A percentile compares a stretch with the other conserved stretches of the same genome.
phyloP scores from a whole-genome alignment of 1,140 invertebrate species.

The Cydia splendana region DNA sequence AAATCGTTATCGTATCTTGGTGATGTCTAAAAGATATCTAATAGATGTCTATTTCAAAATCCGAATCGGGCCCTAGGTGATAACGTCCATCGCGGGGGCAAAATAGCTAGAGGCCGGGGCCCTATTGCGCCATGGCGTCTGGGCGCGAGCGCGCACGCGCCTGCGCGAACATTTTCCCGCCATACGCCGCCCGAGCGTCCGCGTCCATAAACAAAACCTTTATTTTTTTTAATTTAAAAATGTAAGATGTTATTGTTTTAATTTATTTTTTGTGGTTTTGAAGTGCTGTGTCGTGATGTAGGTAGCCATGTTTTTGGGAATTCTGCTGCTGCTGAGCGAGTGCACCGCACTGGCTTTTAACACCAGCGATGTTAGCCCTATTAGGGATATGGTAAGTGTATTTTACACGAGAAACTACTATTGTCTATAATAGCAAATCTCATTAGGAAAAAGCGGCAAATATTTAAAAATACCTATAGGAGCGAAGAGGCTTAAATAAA shows the following conservation, averaged over 20 bases:
- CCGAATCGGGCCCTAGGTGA: too few relatives aligned
- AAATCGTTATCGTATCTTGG: too few relatives aligned
- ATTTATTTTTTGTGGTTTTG: constrained; percentile 41
- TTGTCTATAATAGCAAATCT: too few relatives aligned
- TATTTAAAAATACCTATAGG: neutral
- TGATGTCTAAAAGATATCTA: too few relatives aligned
- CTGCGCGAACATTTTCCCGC: constrained; percentile 67
- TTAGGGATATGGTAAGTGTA: constrained; percentile 62
- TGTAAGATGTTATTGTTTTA: constrained; percentile 10
- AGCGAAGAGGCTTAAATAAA: too few relatives aligned
- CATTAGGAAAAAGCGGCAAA: neutral
- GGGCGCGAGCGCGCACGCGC: constrained; percentile 61
- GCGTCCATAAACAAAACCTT: constrained; percentile 43
- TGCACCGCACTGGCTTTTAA: constrained; percentile 49
- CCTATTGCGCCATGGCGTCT: constrained; percentile 63
- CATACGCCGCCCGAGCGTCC: constrained; percentile 57
- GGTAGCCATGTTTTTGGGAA: constrained; percentile 59
- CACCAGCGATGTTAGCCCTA: constrained; percentile 48
- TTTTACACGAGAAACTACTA: neutral
- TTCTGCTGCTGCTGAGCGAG: constrained; percentile 63
- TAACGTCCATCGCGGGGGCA: constrained; percentile 4
- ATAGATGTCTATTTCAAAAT: too few relatives aligned
- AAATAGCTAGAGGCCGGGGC: constrained; percentile 38
- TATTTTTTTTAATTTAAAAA: neutral
- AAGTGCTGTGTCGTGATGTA: constrained; percentile 57